A percentile compares a stretch with the other conserved stretches of the same genome.
These are phyloP conservation scores for Hemitrygon akajei DNA, from an alignment of 2,797 vertebrate species.

Conservation along the genomic window DNA sequence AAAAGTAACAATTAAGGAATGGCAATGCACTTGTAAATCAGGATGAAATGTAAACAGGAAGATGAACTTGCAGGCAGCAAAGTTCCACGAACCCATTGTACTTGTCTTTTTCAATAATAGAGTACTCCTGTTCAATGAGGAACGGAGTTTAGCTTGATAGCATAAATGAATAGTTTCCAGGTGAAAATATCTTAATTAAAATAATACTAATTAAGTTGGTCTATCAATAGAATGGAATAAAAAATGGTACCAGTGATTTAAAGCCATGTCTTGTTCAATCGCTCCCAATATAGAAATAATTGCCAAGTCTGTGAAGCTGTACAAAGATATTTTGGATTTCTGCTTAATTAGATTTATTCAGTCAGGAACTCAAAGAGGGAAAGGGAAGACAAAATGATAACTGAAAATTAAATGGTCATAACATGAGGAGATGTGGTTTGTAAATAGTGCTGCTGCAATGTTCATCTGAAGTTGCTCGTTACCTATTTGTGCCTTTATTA, in stretches of 20 bases:
- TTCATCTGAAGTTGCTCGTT: not conserved
- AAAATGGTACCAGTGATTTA: not conserved
- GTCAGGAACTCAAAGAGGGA: not conserved
- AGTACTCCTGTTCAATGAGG: too few species aligned
- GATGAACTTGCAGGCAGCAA: too few species aligned
- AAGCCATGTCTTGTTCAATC: not conserved
- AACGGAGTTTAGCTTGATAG: not conserved
- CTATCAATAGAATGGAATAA: constrained; percentile 16
- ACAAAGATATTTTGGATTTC: not conserved
- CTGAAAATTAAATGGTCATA: not conserved
- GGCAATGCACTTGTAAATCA: too few species aligned
- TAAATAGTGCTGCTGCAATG: not conserved
- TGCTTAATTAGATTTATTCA: not conserved
- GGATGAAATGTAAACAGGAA: too few species aligned
- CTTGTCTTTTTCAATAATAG: not conserved
- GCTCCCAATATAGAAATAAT: not conserved
- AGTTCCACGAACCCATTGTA: not conserved
- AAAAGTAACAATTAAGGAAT: too few species aligned
- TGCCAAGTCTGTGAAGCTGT: not conserved
- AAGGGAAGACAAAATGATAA: not conserved
- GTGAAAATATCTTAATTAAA: not conserved
- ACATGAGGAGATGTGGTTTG: not conserved
- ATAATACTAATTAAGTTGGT: not conserved
- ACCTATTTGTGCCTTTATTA: not conserved
- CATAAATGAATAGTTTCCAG: not conserved